A percentile compares a stretch with the other conserved stretches of the same genome.
Evolutionary conservation across 2,113 vertebrate genomes (phyloP).

Genomic region (Brachirus orientalis): DNA sequence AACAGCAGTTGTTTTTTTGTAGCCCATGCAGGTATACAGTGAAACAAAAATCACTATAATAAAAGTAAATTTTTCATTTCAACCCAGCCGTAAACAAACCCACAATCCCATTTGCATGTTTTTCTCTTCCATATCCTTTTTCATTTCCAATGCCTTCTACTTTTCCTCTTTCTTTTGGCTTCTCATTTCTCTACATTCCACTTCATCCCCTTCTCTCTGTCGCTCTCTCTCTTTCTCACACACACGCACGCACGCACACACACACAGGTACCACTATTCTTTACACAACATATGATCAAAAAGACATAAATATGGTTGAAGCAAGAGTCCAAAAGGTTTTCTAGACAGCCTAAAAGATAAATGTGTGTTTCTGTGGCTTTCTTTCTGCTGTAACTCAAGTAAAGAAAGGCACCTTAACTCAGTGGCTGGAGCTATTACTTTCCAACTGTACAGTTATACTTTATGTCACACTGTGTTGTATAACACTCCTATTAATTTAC

Average conservation of each 20-base stretch:
- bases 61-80: constrained; percentile 26
- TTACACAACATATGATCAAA: constrained; percentile 43
- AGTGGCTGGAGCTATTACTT: constrained; percentile 32
- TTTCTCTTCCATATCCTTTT: constrained; percentile 58
- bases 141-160: constrained; percentile 58
- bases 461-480: constrained; percentile 29
- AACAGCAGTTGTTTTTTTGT: neutral
- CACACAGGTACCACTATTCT: neutral
- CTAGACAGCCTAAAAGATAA: constrained; percentile 35
- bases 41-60: constrained; percentile 43
- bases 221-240: constrained; percentile 31
- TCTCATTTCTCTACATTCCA: constrained; percentile 59
- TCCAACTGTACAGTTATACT: constrained; percentile 10
- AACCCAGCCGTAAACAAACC: constrained; percentile 27
- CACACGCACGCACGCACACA: neutral
- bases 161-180: constrained; percentile 49
- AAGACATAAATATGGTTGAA: constrained; percentile 39
- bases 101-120: constrained; percentile 57
- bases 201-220: constrained; percentile 49
- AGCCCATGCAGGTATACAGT: constrained; percentile 6
- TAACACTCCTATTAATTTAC: constrained; percentile 34
- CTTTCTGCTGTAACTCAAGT: constrained; percentile 35
- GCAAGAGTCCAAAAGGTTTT: constrained; percentile 36
- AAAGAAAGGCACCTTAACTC: constrained; percentile 35
- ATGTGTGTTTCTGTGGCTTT: constrained; percentile 34